phyloP scores from a whole-genome alignment of 2,113 vertebrate species.

The Zapus hudsonius region DNA sequence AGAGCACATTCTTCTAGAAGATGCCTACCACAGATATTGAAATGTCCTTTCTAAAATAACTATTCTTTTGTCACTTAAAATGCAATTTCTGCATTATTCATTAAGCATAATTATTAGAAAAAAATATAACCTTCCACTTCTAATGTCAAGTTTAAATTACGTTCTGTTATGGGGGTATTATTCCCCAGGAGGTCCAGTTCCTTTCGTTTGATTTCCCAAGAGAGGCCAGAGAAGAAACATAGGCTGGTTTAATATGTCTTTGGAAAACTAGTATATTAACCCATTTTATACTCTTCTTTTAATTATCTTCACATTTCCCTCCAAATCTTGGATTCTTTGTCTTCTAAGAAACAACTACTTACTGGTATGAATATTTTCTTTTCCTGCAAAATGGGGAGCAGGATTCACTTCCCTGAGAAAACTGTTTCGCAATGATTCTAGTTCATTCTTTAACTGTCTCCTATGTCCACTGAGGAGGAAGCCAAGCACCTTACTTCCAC shows the following conservation, averaged over 20 bases:
- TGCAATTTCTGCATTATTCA: slow-evolving; percentile 59
- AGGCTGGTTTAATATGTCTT: slow-evolving; percentile 66
- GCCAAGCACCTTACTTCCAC: background rate
- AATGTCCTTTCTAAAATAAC: slow-evolving; percentile 61
- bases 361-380: slow-evolving; percentile 31
- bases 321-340: slow-evolving; percentile 37
- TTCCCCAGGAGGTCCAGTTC: slow-evolving; percentile 66
- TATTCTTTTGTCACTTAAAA: slow-evolving; percentile 56
- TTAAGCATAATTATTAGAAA: slow-evolving; percentile 73
- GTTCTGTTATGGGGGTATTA: slow-evolving; percentile 50
- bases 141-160: slow-evolving; percentile 76
- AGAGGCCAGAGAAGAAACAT: slow-evolving; percentile 65
- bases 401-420: slow-evolving; percentile 29
- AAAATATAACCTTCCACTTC: slow-evolving; percentile 72
- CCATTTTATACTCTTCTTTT: slow-evolving; percentile 69
- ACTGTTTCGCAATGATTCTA: slow-evolving; percentile 36
- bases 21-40: slow-evolving; percentile 12
- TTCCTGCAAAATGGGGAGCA: background rate
- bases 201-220: slow-evolving; percentile 70
- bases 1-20: background rate
- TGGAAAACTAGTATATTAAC: slow-evolving; percentile 65
- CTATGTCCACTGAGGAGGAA: background rate
- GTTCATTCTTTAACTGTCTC: slow-evolving; percentile 46
- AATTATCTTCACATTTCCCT: slow-evolving; percentile 56
- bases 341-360: slow-evolving; percentile 56